Conservation (phyloP, 2,888 invertebrate species). For the Lepidonotus clava region DNA sequence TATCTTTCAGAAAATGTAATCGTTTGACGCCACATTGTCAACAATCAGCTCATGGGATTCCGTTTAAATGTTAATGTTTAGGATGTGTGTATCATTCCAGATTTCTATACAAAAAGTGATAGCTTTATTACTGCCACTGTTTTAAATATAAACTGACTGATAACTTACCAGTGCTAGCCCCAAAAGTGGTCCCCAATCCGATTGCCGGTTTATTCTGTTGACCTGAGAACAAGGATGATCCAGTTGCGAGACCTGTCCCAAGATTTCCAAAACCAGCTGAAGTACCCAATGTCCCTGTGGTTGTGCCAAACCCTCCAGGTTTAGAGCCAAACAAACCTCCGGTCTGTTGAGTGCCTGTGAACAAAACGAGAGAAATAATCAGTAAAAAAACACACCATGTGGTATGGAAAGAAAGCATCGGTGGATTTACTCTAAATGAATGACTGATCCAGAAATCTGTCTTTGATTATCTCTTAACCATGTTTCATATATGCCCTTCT, state of each 20-base stretch:
- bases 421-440: no score
- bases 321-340: slow-evolving; percentile 48
- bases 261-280: slow-evolving; percentile 66
- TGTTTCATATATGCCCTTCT: no score
- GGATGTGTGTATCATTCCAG: no score
- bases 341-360: slow-evolving; percentile 37
- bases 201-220: slow-evolving; percentile 62
- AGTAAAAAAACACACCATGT: not conserved
- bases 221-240: slow-evolving; percentile 55
- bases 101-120: no score
- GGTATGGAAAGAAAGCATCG: not conserved
- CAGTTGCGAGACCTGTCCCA: slow-evolving; percentile 64
- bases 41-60: no score
- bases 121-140: no score
- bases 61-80: no score
- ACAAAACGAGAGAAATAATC: not conserved
- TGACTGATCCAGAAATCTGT: no score
- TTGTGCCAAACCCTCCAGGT: slow-evolving; percentile 58
- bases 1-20: no score
- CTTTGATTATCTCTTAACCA: no score
- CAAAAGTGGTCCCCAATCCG: slow-evolving; percentile 63
- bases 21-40: no score
- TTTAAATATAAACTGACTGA: no score
- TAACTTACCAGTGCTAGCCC: slow-evolving; percentile 20
- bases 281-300: slow-evolving; percentile 56